Evolutionary conservation across 2,797 vertebrate species (phyloP).

Genomic region (Phalloptychus januarius): DNA sequence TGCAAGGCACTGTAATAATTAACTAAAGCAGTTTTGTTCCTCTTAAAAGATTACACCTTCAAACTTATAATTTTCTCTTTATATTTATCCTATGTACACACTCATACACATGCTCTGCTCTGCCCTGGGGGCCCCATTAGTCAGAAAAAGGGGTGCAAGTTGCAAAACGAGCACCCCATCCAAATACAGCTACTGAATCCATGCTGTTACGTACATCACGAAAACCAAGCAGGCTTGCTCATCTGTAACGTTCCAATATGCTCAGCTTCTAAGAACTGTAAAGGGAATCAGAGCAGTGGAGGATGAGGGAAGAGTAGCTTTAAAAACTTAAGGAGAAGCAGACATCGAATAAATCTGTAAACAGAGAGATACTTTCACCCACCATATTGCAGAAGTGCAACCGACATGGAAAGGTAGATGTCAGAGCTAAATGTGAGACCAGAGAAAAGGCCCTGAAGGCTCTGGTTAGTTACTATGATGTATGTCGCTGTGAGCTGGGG

Average conservation of each 20-base stretch:
- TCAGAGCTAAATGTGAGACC: conserved; percentile 51
- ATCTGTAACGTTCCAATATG: conserved; percentile 87
- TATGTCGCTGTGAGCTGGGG: conserved; percentile 56
- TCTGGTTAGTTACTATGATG: conserved; percentile 74
- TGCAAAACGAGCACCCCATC: conserved; percentile 68
- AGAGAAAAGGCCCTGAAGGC: conserved; percentile 54
- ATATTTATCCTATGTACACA: conserved; percentile 11
- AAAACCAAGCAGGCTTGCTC: conserved; percentile 78
- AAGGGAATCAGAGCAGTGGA: conserved; percentile 39
- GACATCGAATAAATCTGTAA: not conserved
- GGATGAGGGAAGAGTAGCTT: conserved; percentile 18
- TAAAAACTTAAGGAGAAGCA: conserved; percentile 13
- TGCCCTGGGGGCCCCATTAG: conserved; percentile 83
- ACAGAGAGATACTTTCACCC: conserved; percentile 25
- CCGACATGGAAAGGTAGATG: conserved; percentile 38
- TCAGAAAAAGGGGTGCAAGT: conserved; percentile 80
- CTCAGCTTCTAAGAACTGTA: conserved; percentile 68
- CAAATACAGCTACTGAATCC: conserved; percentile 82
- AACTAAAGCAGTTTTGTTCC: conserved; percentile 11
- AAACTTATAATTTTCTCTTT: conserved; percentile 26
- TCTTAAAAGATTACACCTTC: conserved; percentile 41
- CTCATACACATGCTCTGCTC: conserved; percentile 42
- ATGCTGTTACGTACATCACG: conserved; percentile 80
- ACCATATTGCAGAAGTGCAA: conserved; percentile 30
- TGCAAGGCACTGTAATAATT: not conserved